Conservation (phyloP, 2,113 vertebrate genomes). For the Daphoenositta chrysoptera region DNA sequence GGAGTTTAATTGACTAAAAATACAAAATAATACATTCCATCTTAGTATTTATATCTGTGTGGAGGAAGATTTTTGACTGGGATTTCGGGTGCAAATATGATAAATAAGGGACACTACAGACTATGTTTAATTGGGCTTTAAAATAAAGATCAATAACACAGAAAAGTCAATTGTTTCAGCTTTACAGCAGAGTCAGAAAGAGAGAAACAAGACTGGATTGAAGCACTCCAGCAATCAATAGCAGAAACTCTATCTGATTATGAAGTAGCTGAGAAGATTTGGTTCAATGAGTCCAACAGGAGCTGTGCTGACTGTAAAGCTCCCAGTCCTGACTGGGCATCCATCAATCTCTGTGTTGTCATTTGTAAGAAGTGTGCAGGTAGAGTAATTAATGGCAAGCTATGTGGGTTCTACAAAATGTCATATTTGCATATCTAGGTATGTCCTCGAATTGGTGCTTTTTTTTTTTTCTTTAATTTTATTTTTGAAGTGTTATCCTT, state of each 20-base stretch:
- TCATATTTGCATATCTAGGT: not conserved
- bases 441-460: not conserved
- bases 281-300: conserved; percentile 94
- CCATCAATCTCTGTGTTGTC: conserved; percentile 95
- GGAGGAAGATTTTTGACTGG: not conserved
- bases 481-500: not conserved
- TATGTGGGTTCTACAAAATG: not conserved
- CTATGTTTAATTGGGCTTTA: conserved; percentile 79
- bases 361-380: conserved; percentile 98
- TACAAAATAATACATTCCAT: not conserved
- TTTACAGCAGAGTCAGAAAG: conserved; percentile 91
- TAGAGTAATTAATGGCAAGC: conserved; percentile 68
- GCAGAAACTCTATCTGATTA: conserved; percentile 96
- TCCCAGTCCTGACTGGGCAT: conserved; percentile 91
- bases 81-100: conserved; percentile 36
- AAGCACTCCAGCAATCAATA: conserved; percentile 92
- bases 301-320: conserved; percentile 91
- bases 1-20: not conserved
- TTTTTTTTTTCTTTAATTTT: not conserved
- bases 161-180: conserved; percentile 84
- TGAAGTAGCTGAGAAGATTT: conserved; percentile 99
- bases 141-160: conserved; percentile 79
- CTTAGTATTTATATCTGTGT: not conserved
- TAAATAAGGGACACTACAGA: conserved; percentile 31
- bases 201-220: conserved; percentile 95